Evolutionary conservation across 1,140 invertebrate species (phyloP).

Genomic region (Catajapyx aquilonaris): DNA sequence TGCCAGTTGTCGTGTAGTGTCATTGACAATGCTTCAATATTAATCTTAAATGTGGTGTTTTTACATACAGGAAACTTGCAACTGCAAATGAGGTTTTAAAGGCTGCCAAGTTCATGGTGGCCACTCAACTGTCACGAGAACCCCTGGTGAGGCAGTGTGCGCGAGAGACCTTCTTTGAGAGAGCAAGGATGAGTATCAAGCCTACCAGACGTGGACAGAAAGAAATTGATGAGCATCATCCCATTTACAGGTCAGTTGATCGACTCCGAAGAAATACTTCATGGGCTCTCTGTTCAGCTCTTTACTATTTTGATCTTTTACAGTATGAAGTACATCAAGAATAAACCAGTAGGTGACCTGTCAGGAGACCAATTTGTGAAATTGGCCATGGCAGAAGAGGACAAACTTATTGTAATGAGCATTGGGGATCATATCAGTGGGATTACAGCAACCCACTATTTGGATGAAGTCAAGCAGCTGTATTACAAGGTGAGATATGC

Average conservation of each 20-base stretch:
- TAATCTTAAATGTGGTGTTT: background rate
- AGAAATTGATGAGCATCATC: constrained; percentile 83
- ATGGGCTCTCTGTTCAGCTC: background rate
- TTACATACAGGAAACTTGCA: constrained; percentile 24
- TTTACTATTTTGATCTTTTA: constrained; percentile 8
- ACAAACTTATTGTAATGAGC: constrained; percentile 52
- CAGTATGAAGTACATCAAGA: constrained; percentile 80
- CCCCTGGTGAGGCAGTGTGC: constrained; percentile 69
- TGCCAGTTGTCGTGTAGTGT: constrained; percentile 6
- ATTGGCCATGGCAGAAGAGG: constrained; percentile 61
- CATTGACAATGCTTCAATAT: background rate
- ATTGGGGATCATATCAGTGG: constrained; percentile 58
- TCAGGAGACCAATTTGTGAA: constrained; percentile 78
- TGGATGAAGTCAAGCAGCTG: constrained; percentile 79
- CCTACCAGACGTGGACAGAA: constrained; percentile 85
- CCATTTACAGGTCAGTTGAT: constrained; percentile 36
- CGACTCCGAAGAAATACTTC: constrained; percentile 1
- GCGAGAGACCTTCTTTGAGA: constrained; percentile 73
- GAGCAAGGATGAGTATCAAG: constrained; percentile 55
- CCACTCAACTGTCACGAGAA: constrained; percentile 77
- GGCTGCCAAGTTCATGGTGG: constrained; percentile 83
- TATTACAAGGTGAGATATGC: constrained; percentile 49
- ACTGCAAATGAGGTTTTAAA: constrained; percentile 56
- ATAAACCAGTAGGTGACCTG: constrained; percentile 83
- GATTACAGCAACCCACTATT: constrained; percentile 48